These are phyloP conservation scores for Patiria miniata DNA, from an alignment of 35 echinoderm and acorn worm genomes.

Conservation along the genomic window DNA sequence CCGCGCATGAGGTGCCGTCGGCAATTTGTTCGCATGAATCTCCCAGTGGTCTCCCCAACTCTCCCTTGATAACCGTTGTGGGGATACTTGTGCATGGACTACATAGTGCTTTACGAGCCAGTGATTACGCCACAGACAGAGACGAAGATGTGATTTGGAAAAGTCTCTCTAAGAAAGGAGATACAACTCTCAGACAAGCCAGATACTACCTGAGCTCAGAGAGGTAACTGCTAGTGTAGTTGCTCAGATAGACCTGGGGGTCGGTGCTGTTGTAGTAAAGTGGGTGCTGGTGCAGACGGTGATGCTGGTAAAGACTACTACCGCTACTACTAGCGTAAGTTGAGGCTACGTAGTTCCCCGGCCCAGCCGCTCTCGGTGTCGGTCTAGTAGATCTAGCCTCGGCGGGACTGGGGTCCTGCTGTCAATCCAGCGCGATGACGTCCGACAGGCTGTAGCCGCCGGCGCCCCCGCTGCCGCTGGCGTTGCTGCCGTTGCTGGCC, in stretches of 20 bases:
- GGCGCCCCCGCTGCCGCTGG: constrained; percentile 44
- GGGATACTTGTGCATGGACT: too few relatives aligned
- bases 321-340: not conserved
- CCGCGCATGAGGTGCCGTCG: too few relatives aligned
- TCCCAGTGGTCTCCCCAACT: too few relatives aligned
- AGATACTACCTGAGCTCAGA: constrained; percentile 6
- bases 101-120: too few relatives aligned
- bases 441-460: constrained; percentile 25
- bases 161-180: too few relatives aligned
- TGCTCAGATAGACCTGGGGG: constrained; percentile 1
- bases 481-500: constrained; percentile 64
- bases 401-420: constrained; percentile 20
- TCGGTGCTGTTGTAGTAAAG: not conserved
- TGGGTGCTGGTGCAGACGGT: not conserved
- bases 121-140: too few relatives aligned
- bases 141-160: too few relatives aligned
- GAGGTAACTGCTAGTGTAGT: not conserved
- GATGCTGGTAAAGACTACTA: not conserved
- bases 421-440: constrained; percentile 56
- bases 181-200: not conserved
- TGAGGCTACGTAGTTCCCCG: constrained; percentile 1
- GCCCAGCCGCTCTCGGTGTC: constrained; percentile 9
- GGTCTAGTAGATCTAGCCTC: not conserved
- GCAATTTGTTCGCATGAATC: too few relatives aligned
- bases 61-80: too few relatives aligned